Percentiles rank a stretch among this genome's conserved stretches.
Evolutionary conservation across 2,888 invertebrate genomes (phyloP).

Genomic region (Agrotis exclamationis): DNA sequence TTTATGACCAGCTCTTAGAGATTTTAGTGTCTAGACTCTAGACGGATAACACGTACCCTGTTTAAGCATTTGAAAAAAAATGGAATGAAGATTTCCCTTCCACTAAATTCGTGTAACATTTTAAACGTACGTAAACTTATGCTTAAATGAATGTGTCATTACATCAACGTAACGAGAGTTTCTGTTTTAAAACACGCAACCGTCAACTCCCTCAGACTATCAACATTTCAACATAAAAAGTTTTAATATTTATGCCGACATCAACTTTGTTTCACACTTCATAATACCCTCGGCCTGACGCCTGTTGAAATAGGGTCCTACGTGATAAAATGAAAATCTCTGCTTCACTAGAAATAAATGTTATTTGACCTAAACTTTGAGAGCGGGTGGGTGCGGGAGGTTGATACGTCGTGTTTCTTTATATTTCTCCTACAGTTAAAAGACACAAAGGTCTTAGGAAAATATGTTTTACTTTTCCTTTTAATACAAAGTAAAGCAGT

Average conservation of each 20-base stretch:
- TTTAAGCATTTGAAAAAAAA: neutral
- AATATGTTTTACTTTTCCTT: constrained; percentile 55
- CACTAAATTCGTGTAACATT: neutral
- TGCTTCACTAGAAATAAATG: constrained; percentile 34
- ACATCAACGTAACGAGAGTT: constrained; percentile 28
- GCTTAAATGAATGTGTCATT: constrained; percentile 13
- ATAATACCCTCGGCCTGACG: constrained; percentile 32
- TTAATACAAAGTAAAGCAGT: constrained; percentile 48
- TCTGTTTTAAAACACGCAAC: constrained; percentile 34
- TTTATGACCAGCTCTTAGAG: constrained; percentile 10
- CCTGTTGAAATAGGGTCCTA: constrained; percentile 29
- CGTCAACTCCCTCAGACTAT: constrained; percentile 26
- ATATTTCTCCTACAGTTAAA: constrained; percentile 39
- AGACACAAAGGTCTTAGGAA: constrained; percentile 49
- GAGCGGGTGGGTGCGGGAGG: constrained; percentile 8
- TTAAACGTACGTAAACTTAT: neutral
- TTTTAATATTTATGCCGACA: constrained; percentile 44
- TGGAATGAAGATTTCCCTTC: neutral
- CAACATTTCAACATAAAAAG: constrained; percentile 32
- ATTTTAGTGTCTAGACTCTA: constrained; percentile 5
- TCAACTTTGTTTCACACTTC: constrained; percentile 52
- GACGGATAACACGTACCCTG: neutral
- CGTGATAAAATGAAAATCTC: constrained; percentile 41
- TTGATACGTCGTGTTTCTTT: constrained; percentile 42
- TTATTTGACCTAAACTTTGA: constrained; percentile 32